Conservation (phyloP, 2,797 vertebrate genomes). For the Melanotaenia trifasciata region DNA sequence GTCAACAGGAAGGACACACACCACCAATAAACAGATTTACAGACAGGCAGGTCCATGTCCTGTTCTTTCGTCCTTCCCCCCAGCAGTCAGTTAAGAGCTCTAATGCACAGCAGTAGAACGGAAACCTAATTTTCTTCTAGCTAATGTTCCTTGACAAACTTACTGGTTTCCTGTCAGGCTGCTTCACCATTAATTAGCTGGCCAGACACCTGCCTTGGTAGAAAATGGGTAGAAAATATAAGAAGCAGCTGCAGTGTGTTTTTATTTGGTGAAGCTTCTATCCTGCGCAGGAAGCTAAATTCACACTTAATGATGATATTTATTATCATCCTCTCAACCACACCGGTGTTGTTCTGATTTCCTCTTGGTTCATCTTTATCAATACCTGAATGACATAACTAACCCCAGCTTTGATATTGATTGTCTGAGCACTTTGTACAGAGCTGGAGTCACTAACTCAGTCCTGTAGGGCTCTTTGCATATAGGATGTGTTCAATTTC, state of each 20-base stretch:
- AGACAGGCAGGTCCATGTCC: constrained; percentile 2
- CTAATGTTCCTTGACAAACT: constrained; percentile 61
- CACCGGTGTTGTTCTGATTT: not conserved
- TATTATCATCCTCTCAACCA: not conserved
- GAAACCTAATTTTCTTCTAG: constrained; percentile 55
- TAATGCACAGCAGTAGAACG: constrained; percentile 49
- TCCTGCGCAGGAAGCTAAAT: no score
- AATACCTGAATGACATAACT: not conserved
- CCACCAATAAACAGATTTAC: not conserved
- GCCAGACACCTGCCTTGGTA: constrained; percentile 3
- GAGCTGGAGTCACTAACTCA: constrained; percentile 48
- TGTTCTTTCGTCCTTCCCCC: constrained; percentile 26
- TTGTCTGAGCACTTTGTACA: constrained; percentile 53
- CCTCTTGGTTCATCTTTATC: not conserved
- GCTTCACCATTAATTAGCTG: constrained; percentile 24
- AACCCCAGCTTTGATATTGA: not conserved
- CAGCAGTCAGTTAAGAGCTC: constrained; percentile 45
- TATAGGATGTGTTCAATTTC: constrained; percentile 11
- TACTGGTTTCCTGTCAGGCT: constrained; percentile 15
- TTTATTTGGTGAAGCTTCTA: not conserved
- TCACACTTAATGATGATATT: no score
- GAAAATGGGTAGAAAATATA: not conserved
- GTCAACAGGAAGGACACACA: constrained; percentile 2
- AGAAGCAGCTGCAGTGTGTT: not conserved
- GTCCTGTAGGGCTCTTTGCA: not conserved